Base-by-base conservation (phyloP, 2,888 invertebrate genomes). In the Orthosia gracilis region DNA sequence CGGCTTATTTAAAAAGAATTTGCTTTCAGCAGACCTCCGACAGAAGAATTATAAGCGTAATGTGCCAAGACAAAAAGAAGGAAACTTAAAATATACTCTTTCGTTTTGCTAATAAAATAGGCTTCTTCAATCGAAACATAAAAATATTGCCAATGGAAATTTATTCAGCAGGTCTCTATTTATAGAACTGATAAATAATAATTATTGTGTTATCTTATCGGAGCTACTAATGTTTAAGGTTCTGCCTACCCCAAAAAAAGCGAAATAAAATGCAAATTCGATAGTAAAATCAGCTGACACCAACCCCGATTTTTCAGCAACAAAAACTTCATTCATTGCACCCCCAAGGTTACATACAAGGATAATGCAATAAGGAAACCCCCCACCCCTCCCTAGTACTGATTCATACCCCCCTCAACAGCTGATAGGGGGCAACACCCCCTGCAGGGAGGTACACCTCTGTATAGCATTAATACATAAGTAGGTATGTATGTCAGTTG, bases 361-460 rank as follows among this genome's bases (percentile, higher is more conserved):
- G 87, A 90, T 90, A 91, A 91, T 91, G 91, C 90, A 91, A 89
- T 90, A 90, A 91, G 88, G 84, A 88, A 86, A 61, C 72, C 76
- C 68, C 67, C 73, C 58, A 55, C 50, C 59, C 75, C 73, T 63
- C 69, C 69, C 63, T 61, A 73, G 45, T 61, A 63, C 76, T 67
- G 71, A 67, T 73, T 84, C 75, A 78, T 69, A 61, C 66, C 58
- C 61, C 61, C 83, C 82, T 79, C 67, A 78, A 73, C 90, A 91
- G 89, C 89, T 88, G 90, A 85, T 84, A 76, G 88, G 84, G 82
- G 82, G 82, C 54, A 76, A 47, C 73, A 77, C 81, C 83, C 83
- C 76, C 84, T 18, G 61, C 17, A 12, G 76, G 78, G 70, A 61
- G 73, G 82, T 84, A 80, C 77, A 81, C 79, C 71, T 72, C 74